Conservation (phyloP, 2,797 vertebrate genomes). For the Chaunax sp. region DNA sequence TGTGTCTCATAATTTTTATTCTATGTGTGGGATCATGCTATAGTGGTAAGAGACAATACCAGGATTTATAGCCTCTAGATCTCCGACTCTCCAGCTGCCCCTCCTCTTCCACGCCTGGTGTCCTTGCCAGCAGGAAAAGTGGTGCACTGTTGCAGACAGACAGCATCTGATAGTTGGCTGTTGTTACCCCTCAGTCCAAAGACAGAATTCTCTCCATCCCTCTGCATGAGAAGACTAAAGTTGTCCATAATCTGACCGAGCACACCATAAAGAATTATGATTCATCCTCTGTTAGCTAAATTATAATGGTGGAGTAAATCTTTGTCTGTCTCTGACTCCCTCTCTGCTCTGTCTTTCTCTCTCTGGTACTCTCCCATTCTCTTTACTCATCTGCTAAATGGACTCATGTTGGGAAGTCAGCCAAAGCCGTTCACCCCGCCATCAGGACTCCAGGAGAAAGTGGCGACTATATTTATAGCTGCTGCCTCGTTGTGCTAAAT, state of each 20-base stretch:
- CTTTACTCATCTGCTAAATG: conserved; percentile 81
- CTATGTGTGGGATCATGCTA: conserved; percentile 22
- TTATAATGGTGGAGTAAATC: conserved; percentile 38
- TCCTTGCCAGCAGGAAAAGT: conserved; percentile 75
- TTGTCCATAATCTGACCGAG: conserved; percentile 25
- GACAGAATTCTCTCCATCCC: no score
- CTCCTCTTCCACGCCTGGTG: conserved; percentile 51
- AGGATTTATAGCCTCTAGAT: conserved; percentile 54
- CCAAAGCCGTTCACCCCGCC: conserved; percentile 66
- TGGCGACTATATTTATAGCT: conserved; percentile 62
- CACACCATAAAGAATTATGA: conserved; percentile 36
- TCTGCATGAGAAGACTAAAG: conserved; percentile 19
- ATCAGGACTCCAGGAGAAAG: conserved; percentile 59
- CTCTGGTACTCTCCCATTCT: conserved; percentile 19
- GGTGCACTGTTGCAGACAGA: conserved; percentile 77
- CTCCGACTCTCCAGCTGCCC: conserved; percentile 29
- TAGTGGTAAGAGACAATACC: conserved; percentile 38
- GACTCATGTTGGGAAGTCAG: conserved; percentile 70
- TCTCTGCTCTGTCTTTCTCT: not conserved
- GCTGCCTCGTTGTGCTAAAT: conserved; percentile 45
- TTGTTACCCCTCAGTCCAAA: conserved; percentile 51
- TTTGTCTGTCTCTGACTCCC: conserved; percentile 12
- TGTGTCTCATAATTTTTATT: conserved; percentile 35
- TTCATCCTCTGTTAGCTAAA: conserved; percentile 42
- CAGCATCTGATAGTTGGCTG: conserved; percentile 66